Percentiles rank a stretch among this genome's conserved stretches.
Evolutionary conservation across 2,113 vertebrate species (phyloP).

Genomic region (Sphyrna mokarran): DNA sequence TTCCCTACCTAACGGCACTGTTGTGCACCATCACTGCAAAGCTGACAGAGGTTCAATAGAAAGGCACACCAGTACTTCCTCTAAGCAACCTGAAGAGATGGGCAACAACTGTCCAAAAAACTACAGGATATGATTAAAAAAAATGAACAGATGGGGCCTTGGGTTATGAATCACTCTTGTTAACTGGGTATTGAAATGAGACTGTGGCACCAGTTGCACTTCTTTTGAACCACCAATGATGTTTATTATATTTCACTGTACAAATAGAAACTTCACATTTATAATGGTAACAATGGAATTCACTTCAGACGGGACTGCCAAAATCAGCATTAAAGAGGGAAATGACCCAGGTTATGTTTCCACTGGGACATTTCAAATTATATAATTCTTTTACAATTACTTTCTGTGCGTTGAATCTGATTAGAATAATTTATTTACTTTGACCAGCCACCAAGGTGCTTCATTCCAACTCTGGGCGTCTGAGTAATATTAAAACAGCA

Average conservation of each 20-base stretch:
- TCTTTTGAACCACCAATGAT: not conserved
- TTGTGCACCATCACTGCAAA: not conserved
- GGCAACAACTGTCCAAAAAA: not conserved
- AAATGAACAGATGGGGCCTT: not conserved
- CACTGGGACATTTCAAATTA: conserved; percentile 1
- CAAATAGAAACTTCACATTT: not conserved
- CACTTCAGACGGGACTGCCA: not conserved
- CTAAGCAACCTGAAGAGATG: not conserved
- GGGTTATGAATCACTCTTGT: not conserved
- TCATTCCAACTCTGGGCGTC: not conserved
- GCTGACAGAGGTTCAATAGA: not conserved
- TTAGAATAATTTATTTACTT: not conserved
- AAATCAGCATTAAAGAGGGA: not conserved
- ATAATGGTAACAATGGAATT: conserved; percentile 5
- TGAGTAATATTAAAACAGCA: not conserved
- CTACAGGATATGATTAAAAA: not conserved
- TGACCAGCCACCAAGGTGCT: not conserved
- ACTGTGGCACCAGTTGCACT: not conserved
- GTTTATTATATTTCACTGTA: conserved; percentile 6
- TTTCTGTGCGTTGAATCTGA: not conserved
- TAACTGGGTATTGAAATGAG: not conserved
- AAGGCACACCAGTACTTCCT: not conserved
- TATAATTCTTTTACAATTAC: conserved; percentile 1
- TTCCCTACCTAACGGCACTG: not conserved
- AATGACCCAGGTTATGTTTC: conserved; percentile 12